A percentile compares a stretch with the other conserved stretches of the same genome.
phyloP scores from a whole-genome alignment of 1,140 invertebrate species.

The Polypedilum vanderplanki region DNA sequence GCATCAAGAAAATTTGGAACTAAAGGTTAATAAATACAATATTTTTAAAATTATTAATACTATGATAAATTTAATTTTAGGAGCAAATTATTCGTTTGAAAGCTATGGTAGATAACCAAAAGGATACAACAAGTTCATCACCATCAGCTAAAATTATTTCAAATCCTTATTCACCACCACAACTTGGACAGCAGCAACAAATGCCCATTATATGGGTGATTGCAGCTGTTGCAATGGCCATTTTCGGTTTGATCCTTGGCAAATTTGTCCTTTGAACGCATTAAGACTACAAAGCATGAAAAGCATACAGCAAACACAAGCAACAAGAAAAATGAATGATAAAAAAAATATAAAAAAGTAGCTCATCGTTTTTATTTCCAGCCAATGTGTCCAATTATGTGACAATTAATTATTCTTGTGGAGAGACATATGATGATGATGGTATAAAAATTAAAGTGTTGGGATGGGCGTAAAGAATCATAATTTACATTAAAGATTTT shows the following conservation, averaged over 20 bases:
- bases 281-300: conserved; percentile 7
- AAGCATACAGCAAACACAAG: too few species aligned
- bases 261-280: conserved; percentile 53
- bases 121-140: conserved; percentile 38
- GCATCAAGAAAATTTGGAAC: conserved; percentile 70
- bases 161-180: conserved; percentile 41
- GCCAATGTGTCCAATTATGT: not conserved
- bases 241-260: conserved; percentile 51
- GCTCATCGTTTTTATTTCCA: conserved; percentile 10
- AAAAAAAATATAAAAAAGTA: not conserved
- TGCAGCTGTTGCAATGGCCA: conserved; percentile 48
- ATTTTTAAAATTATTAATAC: not conserved
- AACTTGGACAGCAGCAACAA: conserved; percentile 42
- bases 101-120: not conserved
- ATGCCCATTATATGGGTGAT: conserved; percentile 48
- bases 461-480: not conserved
- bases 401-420: not conserved
- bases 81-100: conserved; percentile 29
- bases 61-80: not conserved
- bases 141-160: conserved; percentile 34
- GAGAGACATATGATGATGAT: not conserved
- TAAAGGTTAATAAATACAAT: conserved; percentile 63
- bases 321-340: conserved; percentile 31
- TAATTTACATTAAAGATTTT: conserved; percentile 8
- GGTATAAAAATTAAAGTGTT: not conserved